Evolutionary conservation across 1,140 invertebrate genomes (phyloP), one percentile per base, ranked within the genome.

Genomic region (Wiebesia pumilae): DNA sequence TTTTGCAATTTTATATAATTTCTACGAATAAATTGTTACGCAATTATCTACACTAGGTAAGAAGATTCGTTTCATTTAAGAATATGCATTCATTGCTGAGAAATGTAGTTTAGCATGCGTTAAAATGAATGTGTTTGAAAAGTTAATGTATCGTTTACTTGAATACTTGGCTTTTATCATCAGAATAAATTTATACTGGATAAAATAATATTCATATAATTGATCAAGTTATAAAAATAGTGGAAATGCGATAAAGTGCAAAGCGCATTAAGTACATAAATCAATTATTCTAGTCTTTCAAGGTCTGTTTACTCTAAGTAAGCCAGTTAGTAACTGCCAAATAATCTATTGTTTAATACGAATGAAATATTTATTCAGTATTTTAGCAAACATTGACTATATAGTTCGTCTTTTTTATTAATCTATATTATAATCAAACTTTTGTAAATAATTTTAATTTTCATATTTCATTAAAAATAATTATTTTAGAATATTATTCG

Each of bases 1-100:
- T 75, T 75, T 43, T 27, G 24, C 71, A n/a, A 6, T 75, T 75
- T 75, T 75, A 9, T 43, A 75, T 27, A 40, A 75, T 75, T 75
- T 75, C 38, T 75, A n/a, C 14, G 38, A 75, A 75, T 75, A 75
- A 75, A 75, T 75, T 75, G 30, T n/a, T 43, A n/a, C 3, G 3
- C n/a, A 75, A 43, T 43, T 40, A 75, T 75, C 38, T 75, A 38
- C 30, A 38, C 69, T 16, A 38, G 3, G 35, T 38, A 38, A 40
- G 35, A 38, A 6, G 69, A 71, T 38, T 38, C 69, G 21, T 71
- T 24, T 0, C 24, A 75, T n/a, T 75, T 38, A 21, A 71, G 69
- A 38, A 75, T 10, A n/a, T 43, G 4, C 38, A 75, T 43, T 43
- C n/a, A 38, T 38, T n/a, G 38, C 24, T 43, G 40, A 75, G 40